phyloP scores from a whole-genome alignment of 2,888 invertebrate species.

The Euspilapteryx auroguttella region DNA sequence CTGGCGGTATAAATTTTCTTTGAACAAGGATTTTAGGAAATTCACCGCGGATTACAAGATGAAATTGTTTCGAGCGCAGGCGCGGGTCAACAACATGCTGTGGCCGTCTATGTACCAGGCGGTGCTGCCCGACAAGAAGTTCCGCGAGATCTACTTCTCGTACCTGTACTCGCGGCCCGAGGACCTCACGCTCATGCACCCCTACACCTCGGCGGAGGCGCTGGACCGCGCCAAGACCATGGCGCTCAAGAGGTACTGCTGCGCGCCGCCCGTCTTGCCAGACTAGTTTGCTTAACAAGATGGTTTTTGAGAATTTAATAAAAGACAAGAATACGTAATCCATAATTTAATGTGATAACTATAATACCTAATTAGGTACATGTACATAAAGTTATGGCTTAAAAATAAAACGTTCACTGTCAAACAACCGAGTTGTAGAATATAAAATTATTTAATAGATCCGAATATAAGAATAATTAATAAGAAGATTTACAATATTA shows the following conservation, averaged over 20 bases:
- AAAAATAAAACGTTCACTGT: constrained; percentile 30
- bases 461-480: too few relatives aligned
- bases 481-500: too few relatives aligned
- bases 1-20: constrained; percentile 26
- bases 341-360: constrained; percentile 54
- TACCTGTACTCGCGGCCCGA: constrained; percentile 24
- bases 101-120: constrained; percentile 44
- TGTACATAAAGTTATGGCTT: constrained; percentile 38
- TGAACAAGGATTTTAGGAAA: constrained; percentile 24
- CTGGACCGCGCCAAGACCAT: constrained; percentile 11
- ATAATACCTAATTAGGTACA: constrained; percentile 38
- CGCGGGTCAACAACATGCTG: constrained; percentile 26
- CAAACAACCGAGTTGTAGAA: constrained; percentile 30
- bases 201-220: constrained; percentile 22
- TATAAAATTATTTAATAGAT: constrained; percentile 9
- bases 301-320: neutral
- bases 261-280: too few relatives aligned
- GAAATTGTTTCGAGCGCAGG: constrained; percentile 23
- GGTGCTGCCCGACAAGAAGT: constrained; percentile 37
- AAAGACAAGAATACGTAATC: constrained; percentile 16
- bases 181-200: constrained; percentile 29
- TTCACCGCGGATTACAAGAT: constrained; percentile 21
- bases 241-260: neutral
- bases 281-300: too few relatives aligned
- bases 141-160: constrained; percentile 41